phyloP scores from a whole-genome alignment of 2,888 invertebrate genomes.

The Sphaeridia pumilis region DNA sequence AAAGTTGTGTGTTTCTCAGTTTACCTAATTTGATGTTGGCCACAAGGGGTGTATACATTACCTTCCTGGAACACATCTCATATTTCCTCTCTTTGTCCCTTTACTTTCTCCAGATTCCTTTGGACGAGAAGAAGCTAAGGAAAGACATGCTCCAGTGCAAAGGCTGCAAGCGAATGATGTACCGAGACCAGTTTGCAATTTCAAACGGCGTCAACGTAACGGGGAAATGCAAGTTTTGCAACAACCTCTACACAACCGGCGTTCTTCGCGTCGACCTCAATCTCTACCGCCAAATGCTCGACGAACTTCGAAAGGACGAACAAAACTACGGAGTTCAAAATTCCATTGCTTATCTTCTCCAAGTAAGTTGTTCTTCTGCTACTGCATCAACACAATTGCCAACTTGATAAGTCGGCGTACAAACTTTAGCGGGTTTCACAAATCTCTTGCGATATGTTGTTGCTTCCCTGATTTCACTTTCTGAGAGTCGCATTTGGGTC shows the following conservation, averaged over 20 bases:
- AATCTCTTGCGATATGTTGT: too few relatives aligned
- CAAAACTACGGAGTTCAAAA: constrained; percentile 57
- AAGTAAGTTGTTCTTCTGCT: constrained; percentile 36
- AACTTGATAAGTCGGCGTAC: too few relatives aligned
- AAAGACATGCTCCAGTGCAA: constrained; percentile 35
- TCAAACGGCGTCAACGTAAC: constrained; percentile 29
- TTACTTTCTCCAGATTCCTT: constrained; percentile 33
- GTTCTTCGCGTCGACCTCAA: constrained; percentile 39
- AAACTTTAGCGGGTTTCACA: too few relatives aligned
- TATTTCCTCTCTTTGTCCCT: too few relatives aligned
- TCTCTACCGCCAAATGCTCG: constrained; percentile 59
- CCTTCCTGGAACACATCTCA: too few relatives aligned
- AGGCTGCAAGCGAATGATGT: constrained; percentile 28
- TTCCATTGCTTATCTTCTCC: constrained; percentile 57
- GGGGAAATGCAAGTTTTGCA: constrained; percentile 28
- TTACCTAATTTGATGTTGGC: too few relatives aligned
- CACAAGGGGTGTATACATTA: too few relatives aligned
- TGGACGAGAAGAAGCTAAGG: constrained; percentile 26
- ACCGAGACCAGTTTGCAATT: constrained; percentile 32
- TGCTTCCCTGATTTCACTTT: too few relatives aligned
- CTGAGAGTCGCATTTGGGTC: too few relatives aligned
- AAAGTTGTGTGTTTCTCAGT: too few relatives aligned
- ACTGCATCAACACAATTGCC: not conserved
- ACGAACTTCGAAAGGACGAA: constrained; percentile 65
- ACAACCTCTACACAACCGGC: constrained; percentile 28